These are phyloP conservation scores for Melospiza georgiana DNA, from an alignment of 2,113 vertebrate species.

Conservation along the genomic window DNA sequence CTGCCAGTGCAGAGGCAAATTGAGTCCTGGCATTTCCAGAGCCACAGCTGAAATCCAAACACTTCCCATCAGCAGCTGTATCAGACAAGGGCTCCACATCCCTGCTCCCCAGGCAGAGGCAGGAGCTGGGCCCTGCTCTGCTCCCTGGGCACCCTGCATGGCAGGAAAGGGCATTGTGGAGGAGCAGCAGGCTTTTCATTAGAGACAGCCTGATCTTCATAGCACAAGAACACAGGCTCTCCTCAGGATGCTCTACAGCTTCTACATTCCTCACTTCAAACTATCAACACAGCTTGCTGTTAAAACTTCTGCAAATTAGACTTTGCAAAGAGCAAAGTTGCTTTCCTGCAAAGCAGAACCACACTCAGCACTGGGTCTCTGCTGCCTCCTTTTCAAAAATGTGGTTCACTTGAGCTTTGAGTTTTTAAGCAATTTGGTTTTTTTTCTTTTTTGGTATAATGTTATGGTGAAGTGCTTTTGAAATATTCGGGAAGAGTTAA, in stretches of 20 bases:
- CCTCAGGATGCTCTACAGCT: not conserved
- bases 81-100: rapidly evolving
- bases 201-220: not conserved
- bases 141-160: not conserved
- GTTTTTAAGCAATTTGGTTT: not conserved
- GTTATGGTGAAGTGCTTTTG: not conserved
- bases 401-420: not conserved
- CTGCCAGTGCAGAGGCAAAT: not conserved
- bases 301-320: not conserved
- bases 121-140: not conserved
- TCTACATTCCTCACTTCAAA: not conserved
- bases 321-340: not conserved
- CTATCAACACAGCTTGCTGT: not conserved
- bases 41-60: not conserved
- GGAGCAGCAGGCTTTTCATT: not conserved
- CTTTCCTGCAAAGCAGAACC: not conserved
- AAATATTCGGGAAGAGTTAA: not conserved
- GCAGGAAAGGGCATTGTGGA: rapidly evolving
- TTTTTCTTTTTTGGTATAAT: not conserved
- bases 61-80: rapidly evolving
- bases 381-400: not conserved
- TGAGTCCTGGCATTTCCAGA: not conserved
- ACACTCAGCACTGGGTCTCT: rapidly evolving
- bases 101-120: not conserved
- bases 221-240: not conserved